Conservation (phyloP, 2,797 vertebrate genomes). For the Tauraco hartlaubi region DNA sequence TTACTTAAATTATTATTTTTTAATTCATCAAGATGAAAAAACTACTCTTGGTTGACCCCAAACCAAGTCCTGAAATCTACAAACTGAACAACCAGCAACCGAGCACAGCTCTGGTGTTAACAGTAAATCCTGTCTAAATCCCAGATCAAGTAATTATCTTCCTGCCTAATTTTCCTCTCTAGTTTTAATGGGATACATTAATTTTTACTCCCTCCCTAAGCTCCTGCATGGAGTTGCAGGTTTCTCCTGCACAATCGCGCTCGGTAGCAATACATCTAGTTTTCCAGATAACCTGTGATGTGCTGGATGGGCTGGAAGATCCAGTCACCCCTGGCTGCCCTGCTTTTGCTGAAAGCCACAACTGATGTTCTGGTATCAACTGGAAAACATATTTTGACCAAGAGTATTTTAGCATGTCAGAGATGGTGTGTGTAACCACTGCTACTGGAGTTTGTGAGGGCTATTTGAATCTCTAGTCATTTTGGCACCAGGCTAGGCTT, state of each 20-base stretch:
- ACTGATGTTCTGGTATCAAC: background rate
- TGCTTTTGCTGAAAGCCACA: background rate
- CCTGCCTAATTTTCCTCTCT: background rate
- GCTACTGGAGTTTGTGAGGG: background rate
- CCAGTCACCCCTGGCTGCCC: background rate
- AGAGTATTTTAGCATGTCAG: accelerated
- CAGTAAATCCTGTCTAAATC: background rate
- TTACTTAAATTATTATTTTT: background rate
- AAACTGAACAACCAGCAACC: background rate
- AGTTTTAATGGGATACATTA: background rate
- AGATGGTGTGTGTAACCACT: background rate
- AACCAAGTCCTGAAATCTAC: background rate
- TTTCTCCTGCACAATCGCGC: background rate
- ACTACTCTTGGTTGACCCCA: background rate
- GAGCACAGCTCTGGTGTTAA: background rate
- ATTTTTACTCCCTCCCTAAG: background rate
- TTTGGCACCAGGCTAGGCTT: background rate
- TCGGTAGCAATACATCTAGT: background rate
- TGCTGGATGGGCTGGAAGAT: background rate
- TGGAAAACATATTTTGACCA: background rate
- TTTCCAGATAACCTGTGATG: background rate
- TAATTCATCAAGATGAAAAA: background rate
- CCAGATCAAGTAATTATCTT: background rate
- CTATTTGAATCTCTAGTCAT: background rate
- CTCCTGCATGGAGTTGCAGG: background rate